phyloP scores from a whole-genome alignment of 1,140 invertebrate genomes.

The Doryteuthis pealeii region DNA sequence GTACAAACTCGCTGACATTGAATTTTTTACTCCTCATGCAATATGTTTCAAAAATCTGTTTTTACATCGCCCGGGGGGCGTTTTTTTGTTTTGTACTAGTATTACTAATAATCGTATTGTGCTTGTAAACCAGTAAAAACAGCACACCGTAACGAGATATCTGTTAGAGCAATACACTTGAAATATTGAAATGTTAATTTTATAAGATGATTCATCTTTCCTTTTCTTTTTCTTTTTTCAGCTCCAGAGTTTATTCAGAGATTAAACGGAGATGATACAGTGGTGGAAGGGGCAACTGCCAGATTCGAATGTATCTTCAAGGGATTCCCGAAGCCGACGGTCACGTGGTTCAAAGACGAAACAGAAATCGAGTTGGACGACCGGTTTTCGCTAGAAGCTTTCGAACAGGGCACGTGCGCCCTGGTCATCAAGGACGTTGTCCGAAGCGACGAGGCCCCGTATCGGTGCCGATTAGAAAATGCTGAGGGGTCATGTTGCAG shows the following conservation, averaged over 20 bases:
- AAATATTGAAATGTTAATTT: neutral
- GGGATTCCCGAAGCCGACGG: conserved; percentile 42
- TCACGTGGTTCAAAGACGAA: conserved; percentile 47
- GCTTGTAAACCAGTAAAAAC: too few relatives aligned
- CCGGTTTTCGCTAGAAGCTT: conserved; percentile 28
- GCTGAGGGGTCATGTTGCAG: conserved; percentile 42
- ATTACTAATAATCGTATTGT: too few relatives aligned
- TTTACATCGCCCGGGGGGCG: too few relatives aligned
- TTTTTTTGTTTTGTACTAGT: too few relatives aligned
- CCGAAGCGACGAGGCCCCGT: conserved; percentile 48
- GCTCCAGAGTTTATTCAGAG: conserved; percentile 49
- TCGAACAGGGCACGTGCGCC: conserved; percentile 24
- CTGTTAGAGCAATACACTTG: neutral
- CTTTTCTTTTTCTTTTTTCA: conserved; percentile 21
- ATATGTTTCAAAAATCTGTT: too few relatives aligned
- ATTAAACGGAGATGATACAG: conserved; percentile 39
- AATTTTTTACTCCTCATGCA: too few relatives aligned
- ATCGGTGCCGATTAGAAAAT: conserved; percentile 48
- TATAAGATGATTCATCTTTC: neutral
- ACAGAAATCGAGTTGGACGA: conserved; percentile 32
- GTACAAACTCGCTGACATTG: too few relatives aligned
- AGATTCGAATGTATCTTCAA: conserved; percentile 39
- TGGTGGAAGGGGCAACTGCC: conserved; percentile 39
- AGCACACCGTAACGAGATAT: too few relatives aligned
- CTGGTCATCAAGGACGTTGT: conserved; percentile 34